These are phyloP conservation scores for Chloebia gouldiae DNA, from an alignment of 2,113 vertebrate species.

Conservation along the genomic window DNA sequence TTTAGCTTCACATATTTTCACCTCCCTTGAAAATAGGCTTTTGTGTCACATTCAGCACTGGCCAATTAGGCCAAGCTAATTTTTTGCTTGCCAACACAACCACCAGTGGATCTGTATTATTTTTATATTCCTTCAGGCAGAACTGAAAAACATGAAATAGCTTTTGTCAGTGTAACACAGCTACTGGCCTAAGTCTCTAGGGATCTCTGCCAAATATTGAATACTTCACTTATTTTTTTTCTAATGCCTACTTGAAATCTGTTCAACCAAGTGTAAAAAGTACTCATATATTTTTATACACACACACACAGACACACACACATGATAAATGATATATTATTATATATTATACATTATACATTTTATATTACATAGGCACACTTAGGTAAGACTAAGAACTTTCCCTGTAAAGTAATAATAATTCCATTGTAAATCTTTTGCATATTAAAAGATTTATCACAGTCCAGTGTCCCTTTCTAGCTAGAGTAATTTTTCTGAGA, in stretches of 20 bases:
- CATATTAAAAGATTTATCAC: neutral
- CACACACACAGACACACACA: neutral
- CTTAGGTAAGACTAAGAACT: neutral
- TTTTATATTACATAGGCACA: neutral
- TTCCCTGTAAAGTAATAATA: neutral
- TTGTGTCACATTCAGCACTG: neutral
- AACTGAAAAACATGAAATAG: conserved; percentile 20
- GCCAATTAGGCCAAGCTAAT: conserved; percentile 39
- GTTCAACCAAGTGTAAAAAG: neutral
- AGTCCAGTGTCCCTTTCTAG: neutral
- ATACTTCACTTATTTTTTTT: neutral
- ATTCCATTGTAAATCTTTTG: neutral
- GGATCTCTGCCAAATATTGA: conserved; percentile 19
- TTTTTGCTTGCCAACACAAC: conserved; percentile 19
- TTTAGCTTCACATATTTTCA: conserved; percentile 33
- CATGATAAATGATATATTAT: neutral
- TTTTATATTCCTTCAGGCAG: conserved; percentile 31
- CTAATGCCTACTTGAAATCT: neutral
- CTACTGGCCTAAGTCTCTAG: neutral
- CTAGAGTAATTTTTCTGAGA: neutral
- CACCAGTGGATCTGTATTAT: neutral
- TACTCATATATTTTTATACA: neutral
- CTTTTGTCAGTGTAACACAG: neutral
- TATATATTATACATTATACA: too few relatives aligned
- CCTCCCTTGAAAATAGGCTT: conserved; percentile 25